These are phyloP conservation scores for Balanococcus diminutus DNA, from an alignment of 2,888 invertebrate species.

Conservation along the genomic window DNA sequence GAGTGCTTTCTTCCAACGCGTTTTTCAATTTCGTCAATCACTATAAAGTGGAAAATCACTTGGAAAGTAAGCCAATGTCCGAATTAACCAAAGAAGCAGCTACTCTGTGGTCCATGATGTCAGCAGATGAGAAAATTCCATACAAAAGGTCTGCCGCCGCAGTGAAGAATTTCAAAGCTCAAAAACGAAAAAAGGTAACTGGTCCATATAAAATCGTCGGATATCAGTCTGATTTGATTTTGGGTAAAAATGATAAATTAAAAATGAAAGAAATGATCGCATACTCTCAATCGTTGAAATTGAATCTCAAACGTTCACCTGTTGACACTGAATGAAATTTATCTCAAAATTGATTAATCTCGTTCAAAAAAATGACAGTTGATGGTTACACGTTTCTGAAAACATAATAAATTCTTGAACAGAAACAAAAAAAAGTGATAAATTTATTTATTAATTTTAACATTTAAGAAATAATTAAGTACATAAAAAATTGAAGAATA, in stretches of 20 bases:
- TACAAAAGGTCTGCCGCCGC: neutral
- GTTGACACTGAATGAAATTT: neutral
- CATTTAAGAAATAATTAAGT: neutral
- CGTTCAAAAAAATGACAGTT: neutral
- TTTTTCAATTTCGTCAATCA: slow-evolving; percentile 30
- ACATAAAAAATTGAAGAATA: neutral
- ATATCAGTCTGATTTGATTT: neutral
- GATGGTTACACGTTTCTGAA: neutral
- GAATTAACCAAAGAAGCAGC: slow-evolving; percentile 1
- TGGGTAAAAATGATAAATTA: neutral
- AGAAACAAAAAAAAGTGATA: neutral
- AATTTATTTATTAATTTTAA: neutral
- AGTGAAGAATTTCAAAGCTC: neutral
- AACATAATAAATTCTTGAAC: neutral
- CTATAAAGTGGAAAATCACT: neutral
- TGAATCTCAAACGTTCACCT: neutral
- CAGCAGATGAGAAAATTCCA: slow-evolving; percentile 1
- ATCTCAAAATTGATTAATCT: neutral
- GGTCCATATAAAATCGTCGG: neutral
- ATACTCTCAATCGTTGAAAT: slow-evolving; percentile 12
- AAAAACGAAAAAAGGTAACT: neutral
- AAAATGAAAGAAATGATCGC: slow-evolving; percentile 33
- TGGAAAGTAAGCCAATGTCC: slow-evolving; percentile 13
- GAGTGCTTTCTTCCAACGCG: slow-evolving; percentile 11
- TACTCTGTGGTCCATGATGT: slow-evolving; percentile 5